Evolutionary conservation across 2,797 vertebrate genomes (phyloP), one percentile per base, ranked within the genome.

Genomic region (Ibycter americanus): DNA sequence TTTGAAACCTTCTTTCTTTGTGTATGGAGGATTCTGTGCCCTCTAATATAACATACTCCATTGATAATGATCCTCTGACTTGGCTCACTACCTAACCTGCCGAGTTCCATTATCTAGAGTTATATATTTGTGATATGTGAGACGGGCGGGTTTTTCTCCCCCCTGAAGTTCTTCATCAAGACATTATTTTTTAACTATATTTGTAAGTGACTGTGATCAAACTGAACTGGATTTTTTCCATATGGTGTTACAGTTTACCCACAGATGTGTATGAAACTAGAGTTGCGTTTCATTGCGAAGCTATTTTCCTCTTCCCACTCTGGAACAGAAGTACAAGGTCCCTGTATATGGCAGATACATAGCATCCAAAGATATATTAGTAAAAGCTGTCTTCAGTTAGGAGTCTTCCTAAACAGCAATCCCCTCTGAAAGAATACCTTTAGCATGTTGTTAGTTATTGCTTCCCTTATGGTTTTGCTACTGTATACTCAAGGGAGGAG

Each of bases 101-200:
- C 2, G 1, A 72, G 11, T 56, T 82, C 62, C 1, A 1, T 80
- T 47, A 32, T 49, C 40, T 63, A 6, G 44, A 61, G 9, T n/a
- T 42, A 17, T 18, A 11, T 21, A 10, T 63, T 36, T 86, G 18
- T 40, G 78, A 7, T 56, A 6, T 31, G 21, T 1, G 8, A 83
- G 16, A 36, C 2, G 1, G 4, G 4, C 54, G 8, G 11, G 5
- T 12, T 1, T 16, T 73, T 87, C 4, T 5, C 1, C 8, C 5
- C 5, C 4, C 2, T 0, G 1, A 34, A 61, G 29, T 66, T 80
- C 25, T 83, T 82, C 2, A 34, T 22, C 2, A 23, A 23, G 12
- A 5, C 3, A 1, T 26, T 34, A 18, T 3, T 44, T 40, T 87
- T 71, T 52, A 72, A 27, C 16, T 61, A 6, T 55, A 10, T 62